Conservation (phyloP, 2,113 vertebrate genomes). For the Rafetus swinhoei region DNA sequence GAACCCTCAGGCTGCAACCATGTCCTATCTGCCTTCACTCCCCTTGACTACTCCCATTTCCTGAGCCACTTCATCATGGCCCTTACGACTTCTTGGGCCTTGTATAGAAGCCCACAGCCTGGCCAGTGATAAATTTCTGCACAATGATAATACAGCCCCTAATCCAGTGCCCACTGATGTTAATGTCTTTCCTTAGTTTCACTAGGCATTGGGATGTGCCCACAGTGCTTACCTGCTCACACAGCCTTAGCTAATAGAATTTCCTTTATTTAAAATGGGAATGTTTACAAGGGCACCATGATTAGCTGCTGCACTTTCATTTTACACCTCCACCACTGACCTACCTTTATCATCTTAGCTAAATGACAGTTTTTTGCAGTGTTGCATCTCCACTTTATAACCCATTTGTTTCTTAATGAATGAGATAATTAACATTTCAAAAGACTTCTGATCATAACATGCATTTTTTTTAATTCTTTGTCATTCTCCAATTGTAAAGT, state of each 20-base stretch:
- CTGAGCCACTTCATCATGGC: too few species aligned
- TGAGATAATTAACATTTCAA: constrained; percentile 12
- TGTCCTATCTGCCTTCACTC: too few species aligned
- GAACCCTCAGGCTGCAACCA: too few species aligned
- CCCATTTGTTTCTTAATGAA: constrained; percentile 29
- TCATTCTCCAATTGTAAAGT: not conserved
- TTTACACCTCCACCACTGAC: not conserved
- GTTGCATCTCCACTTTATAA: constrained; percentile 2
- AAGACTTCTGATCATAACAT: constrained; percentile 16
- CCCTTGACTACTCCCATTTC: too few species aligned
- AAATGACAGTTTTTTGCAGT: not conserved
- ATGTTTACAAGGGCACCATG: not conserved
- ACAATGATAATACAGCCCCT: too few species aligned
- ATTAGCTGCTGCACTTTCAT: not conserved
- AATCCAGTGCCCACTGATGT: accelerated
- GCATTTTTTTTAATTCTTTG: constrained; percentile 5
- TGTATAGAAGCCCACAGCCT: too few species aligned
- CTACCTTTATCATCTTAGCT: not conserved
- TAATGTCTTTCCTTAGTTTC: not conserved
- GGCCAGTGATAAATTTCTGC: not conserved
- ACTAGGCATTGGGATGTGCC: not conserved
- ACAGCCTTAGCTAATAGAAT: not conserved
- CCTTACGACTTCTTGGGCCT: too few species aligned
- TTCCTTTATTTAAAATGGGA: not conserved
- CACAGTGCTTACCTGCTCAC: not conserved